Percentiles rank a stretch among this genome's conserved stretches.
Evolutionary conservation across 2,888 invertebrate species (phyloP).

Genomic region (Teleiodes luculella): DNA sequence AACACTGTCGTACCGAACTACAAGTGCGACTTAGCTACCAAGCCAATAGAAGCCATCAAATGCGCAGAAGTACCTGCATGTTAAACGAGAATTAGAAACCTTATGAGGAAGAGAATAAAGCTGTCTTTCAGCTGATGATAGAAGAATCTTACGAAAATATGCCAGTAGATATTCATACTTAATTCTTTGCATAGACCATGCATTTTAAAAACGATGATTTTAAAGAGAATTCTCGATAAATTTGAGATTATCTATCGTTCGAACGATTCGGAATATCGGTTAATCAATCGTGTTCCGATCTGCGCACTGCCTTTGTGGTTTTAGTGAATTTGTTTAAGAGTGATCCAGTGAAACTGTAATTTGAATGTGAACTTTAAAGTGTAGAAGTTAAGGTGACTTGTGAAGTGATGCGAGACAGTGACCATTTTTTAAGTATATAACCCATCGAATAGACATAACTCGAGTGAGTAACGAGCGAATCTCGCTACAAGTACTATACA

Average conservation of each 20-base stretch:
- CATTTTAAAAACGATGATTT: neutral
- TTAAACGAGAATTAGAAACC: conserved; percentile 30
- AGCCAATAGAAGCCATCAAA: conserved; percentile 83
- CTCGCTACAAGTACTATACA: conserved; percentile 47
- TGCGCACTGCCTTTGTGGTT: neutral
- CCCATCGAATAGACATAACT: conserved; percentile 72
- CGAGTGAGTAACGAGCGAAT: conserved; percentile 59
- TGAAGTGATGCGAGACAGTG: conserved; percentile 34
- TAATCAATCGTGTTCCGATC: neutral
- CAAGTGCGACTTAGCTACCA: conserved; percentile 81
- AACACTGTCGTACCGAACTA: conserved; percentile 85
- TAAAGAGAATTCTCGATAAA: neutral
- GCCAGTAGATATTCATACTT: neutral
- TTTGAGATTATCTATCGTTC: neutral
- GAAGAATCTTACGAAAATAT: neutral
- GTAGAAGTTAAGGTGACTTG: neutral
- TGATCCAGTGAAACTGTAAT: neutral
- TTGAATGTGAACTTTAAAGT: neutral
- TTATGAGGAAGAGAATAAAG: neutral
- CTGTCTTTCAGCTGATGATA: neutral
- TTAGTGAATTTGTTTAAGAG: neutral
- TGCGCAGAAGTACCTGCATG: conserved; percentile 78
- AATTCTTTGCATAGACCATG: neutral
- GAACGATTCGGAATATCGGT: neutral
- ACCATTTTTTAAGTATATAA: conserved; percentile 49